Base-by-base conservation (phyloP, 2,888 invertebrate species). In the Vanessa cardui region DNA sequence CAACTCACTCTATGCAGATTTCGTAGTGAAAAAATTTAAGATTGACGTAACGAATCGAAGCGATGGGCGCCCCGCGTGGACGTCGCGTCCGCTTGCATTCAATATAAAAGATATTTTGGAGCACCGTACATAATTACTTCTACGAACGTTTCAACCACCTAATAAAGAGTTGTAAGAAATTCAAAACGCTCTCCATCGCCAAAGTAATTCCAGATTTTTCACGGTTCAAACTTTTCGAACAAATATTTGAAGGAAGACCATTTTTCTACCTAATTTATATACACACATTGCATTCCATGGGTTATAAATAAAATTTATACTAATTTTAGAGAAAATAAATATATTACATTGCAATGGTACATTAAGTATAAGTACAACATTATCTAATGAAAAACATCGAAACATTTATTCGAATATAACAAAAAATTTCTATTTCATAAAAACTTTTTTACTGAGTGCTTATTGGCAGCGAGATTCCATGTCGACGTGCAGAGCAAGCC, bases 1-100 rank as follows among this genome's bases (percentile, higher is more conserved):
- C 90, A 90, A 88, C 89, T 91, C 86, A 88, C 89, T 90, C 87
- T 87, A 90, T 91, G 90, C 90, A 88, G 90, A 90, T 91, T 85
- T 84, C 78, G 74, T 80, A 81, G 80, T 81, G 80, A 87, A 90
- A 90, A 89, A 90, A 85, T 75, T 73, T 77, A 80, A 90, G 92
- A 92, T 90, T 90, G 92, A 91, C 89, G 92, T 91, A 91, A 92
- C 91, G 91, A 92, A 92, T 92, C 86, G 86, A 81, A 74, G 76
- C 73, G 77, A 80, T 81, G 82, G 90, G 87, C 88, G 86, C 89
- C 89, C 88, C 88, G 89, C 86, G 74, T 83, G 83, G 85, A 75
- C 77, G 76, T 73, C 80, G 79, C 80, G 78, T 78, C 72, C 76
- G 68, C 72, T 79, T 80, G 83, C 81, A 85, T 86, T 86, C 84